phyloP scores from a whole-genome alignment of 2,797 vertebrate genomes.

The Gymnopithys bicolor region DNA sequence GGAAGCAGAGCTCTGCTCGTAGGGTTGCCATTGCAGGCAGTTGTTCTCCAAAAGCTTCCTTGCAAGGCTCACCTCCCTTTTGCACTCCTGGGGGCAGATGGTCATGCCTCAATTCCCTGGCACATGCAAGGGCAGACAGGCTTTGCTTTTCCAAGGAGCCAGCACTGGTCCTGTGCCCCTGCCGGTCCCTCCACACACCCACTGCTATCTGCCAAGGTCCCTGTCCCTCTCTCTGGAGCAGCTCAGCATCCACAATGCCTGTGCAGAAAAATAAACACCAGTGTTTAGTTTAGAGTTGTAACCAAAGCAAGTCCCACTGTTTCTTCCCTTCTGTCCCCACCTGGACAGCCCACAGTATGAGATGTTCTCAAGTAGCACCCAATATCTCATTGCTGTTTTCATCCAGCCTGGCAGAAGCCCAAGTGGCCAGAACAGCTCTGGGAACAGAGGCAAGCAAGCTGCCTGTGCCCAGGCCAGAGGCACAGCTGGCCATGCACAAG shows the following conservation, averaged over 20 bases:
- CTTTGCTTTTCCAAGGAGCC: neutral
- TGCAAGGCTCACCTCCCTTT: accelerated
- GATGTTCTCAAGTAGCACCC: neutral
- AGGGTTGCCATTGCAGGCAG: accelerated
- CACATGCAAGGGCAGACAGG: accelerated
- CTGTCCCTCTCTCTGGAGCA: accelerated
- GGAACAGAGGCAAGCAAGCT: neutral
- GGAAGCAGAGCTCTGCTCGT: neutral
- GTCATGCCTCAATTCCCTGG: neutral
- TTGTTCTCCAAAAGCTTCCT: neutral
- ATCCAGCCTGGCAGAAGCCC: neutral
- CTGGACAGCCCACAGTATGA: accelerated
- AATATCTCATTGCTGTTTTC: neutral
- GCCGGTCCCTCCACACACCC: accelerated
- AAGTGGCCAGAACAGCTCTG: neutral
- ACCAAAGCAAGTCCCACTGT: neutral
- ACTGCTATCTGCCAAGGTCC: accelerated
- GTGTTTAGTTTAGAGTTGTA: neutral
- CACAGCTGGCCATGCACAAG: neutral
- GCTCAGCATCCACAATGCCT: neutral
- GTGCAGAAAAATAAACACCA: neutral
- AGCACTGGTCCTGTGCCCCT: neutral
- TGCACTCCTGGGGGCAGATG: accelerated
- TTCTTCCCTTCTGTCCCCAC: neutral
- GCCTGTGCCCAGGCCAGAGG: neutral